These are phyloP conservation scores for Pseudomyrmex flavicornis DNA, from an alignment of 1,140 invertebrate genomes.

Conservation along the genomic window DNA sequence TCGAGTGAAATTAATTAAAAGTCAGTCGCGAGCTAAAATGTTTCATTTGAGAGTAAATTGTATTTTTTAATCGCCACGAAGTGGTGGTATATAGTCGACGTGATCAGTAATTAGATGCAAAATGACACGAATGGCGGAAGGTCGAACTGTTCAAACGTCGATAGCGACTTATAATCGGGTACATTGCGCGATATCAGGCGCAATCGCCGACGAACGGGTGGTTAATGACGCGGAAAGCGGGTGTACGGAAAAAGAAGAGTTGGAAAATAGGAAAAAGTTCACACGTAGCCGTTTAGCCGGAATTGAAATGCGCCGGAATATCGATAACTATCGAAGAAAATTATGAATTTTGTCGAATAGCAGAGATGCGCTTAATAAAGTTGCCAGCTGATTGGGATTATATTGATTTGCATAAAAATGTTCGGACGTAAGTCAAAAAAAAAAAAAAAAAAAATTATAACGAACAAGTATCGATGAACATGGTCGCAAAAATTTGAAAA, in stretches of 20 bases:
- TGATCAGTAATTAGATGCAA: conserved; percentile 1
- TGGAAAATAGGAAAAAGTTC: conserved; percentile 21
- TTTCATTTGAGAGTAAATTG: no score
- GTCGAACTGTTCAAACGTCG: not conserved
- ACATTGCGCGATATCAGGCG: conserved; percentile 21
- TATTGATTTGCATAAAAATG: conserved; percentile 6
- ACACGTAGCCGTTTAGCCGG: not conserved
- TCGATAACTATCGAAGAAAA: conserved; percentile 21
- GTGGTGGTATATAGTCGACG: not conserved
- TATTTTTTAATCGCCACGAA: not conserved
- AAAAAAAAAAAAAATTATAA: not conserved
- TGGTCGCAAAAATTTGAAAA: no score
- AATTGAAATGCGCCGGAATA: conserved; percentile 12
- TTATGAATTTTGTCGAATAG: conserved; percentile 20
- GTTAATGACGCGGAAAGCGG: conserved; percentile 23
- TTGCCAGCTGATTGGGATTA: conserved; percentile 16
- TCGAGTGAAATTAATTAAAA: not conserved
- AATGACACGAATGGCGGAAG: not conserved
- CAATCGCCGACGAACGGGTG: not conserved
- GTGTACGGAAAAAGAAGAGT: conserved; percentile 16
- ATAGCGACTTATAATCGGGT: conserved; percentile 26
- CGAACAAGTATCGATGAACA: not conserved
- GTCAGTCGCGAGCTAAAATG: no score
- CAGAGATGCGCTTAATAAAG: conserved; percentile 2
- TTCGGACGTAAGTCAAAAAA: not conserved